Evolutionary conservation across 2,113 vertebrate species (phyloP), one percentile per base, ranked within the genome.

Genomic region (Saccopteryx leptura): DNA sequence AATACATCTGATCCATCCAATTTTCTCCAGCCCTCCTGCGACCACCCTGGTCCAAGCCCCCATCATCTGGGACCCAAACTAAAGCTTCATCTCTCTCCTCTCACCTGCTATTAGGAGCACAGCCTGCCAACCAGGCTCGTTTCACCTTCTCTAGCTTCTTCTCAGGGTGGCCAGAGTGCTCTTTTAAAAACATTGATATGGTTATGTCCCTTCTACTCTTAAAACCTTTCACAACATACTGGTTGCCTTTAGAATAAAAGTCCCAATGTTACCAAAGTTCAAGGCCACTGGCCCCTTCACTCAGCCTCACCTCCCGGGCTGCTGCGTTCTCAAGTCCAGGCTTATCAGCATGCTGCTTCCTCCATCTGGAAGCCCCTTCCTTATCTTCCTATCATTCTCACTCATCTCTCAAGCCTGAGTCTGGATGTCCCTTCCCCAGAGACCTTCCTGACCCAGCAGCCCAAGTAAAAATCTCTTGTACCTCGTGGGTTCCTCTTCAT

Each of bases 231-330:
- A 56, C 26, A 80, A 52, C 50, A 60, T 11, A 61, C 0, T 72
- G 71, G 86, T 17, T 58, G 56, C 56, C 23, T 23, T 85, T 31
- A 86, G n/a, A 81, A 86, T 68, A 86, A 76, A 83, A 91, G 24
- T 39, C 50, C 52, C 15, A 46, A 50, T 66, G 23, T 54, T n/a
- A 74, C 66, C 24, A 56, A 7, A 9, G 23, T 39, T 60, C 7
- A 28, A 65, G 78, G 54, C 15, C 7, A 8, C 4, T 15, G 58
- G 39, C 46, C 85, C 60, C n/a, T 31, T 48, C 54, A 39, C 63
- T 54, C 66, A 54, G 52, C 26, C 85, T 87, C 75, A 15, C 46
- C 8, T 28, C 9, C 12, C 31, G 14, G 4, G 39, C 66, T 15
- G 2, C 11, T 0, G 3, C 3, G 46, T 13, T 68, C 81, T 23